Conservation (phyloP, 2,888 invertebrate species). For the Rhagonycha fulva region DNA sequence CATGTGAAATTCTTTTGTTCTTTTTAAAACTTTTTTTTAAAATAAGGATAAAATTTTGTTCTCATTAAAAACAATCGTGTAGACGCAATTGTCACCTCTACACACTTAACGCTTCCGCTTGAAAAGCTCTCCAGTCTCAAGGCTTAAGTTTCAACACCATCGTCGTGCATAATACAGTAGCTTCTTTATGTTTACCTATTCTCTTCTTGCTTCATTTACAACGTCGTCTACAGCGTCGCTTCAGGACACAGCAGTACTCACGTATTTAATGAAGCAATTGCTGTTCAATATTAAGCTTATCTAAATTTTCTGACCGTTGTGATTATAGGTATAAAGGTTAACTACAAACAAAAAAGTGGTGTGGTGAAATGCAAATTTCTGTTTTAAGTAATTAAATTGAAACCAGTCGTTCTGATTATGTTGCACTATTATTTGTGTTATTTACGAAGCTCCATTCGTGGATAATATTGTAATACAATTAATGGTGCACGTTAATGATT, state of each 20-base stretch:
- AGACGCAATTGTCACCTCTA: slow-evolving; percentile 30
- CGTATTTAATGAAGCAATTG: slow-evolving; percentile 21
- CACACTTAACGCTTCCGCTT: slow-evolving; percentile 25
- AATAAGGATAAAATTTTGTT: slow-evolving; percentile 9
- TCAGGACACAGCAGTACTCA: slow-evolving; percentile 8
- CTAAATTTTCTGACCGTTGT: not conserved
- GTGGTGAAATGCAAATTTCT: not conserved
- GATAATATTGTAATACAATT: not conserved
- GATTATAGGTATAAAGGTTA: not conserved
- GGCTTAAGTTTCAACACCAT: slow-evolving; percentile 26
- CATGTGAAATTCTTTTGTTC: not conserved
- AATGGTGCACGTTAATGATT: not conserved
- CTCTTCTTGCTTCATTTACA: slow-evolving; percentile 23
- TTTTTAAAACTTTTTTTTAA: not conserved
- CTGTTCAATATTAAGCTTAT: slow-evolving; percentile 10
- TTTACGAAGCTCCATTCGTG: not conserved
- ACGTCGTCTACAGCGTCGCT: slow-evolving; percentile 13
- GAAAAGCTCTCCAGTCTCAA: slow-evolving; percentile 24
- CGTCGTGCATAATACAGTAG: slow-evolving; percentile 26
- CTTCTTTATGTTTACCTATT: slow-evolving; percentile 27
- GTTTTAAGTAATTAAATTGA: not conserved
- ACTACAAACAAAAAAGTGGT: not conserved
- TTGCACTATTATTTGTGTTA: not conserved
- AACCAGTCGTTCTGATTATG: not conserved
- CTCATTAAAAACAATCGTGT: slow-evolving; percentile 28